phyloP scores from a whole-genome alignment of 2,797 vertebrate genomes.

The Muscicapa comitata region DNA sequence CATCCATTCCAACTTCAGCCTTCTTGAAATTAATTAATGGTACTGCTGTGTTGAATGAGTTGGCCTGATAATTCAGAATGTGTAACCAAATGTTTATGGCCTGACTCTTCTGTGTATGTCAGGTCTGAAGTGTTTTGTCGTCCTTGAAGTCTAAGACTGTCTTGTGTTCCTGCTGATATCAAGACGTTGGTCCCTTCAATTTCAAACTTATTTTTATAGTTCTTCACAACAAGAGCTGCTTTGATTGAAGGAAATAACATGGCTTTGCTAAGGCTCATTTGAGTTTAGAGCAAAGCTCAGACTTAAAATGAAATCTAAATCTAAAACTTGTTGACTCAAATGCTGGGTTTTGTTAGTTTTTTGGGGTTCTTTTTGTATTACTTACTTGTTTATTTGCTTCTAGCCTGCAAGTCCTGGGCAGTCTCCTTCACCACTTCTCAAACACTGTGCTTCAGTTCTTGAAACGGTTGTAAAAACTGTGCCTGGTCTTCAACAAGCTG shows the following conservation, averaged over 20 bases:
- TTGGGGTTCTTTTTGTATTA: not conserved
- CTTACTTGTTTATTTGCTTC: not conserved
- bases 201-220: not conserved
- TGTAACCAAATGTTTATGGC: not conserved
- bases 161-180: not conserved
- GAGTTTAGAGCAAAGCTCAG: not conserved
- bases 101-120: not conserved
- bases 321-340: not conserved
- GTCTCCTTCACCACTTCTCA: conserved; percentile 82
- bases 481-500: conserved; percentile 87
- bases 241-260: not conserved
- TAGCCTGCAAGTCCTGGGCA: conserved; percentile 86
- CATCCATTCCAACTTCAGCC: not conserved
- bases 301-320: not conserved
- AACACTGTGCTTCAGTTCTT: conserved; percentile 86
- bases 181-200: not conserved
- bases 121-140: not conserved
- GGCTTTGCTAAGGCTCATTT: not conserved
- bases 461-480: conserved; percentile 90
- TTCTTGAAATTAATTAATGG: not conserved
- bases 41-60: not conserved
- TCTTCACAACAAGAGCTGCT: not conserved
- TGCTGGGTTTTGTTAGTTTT: not conserved
- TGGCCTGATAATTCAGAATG: not conserved
- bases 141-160: not conserved